Evolutionary conservation across 1,140 invertebrate species (phyloP).

Genomic region (Ectropis grisescens): DNA sequence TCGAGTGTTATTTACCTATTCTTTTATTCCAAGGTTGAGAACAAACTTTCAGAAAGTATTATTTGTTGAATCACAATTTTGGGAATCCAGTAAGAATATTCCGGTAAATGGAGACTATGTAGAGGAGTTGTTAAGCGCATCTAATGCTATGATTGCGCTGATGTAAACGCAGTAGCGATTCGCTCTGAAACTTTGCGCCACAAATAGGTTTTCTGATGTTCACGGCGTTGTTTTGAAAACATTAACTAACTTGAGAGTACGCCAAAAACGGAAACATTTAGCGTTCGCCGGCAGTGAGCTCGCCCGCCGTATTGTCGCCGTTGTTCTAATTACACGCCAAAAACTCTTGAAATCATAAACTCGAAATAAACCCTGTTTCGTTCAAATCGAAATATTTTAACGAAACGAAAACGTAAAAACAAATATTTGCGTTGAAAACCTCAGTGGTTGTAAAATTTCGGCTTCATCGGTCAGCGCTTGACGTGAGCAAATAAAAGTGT

Average conservation of each 20-base stretch:
- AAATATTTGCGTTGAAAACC: slow-evolving; percentile 21
- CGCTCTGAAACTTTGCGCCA: slow-evolving; percentile 29
- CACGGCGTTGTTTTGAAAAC: slow-evolving; percentile 52
- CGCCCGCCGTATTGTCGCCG: slow-evolving; percentile 38
- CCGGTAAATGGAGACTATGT: no score
- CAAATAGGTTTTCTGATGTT: slow-evolving; percentile 46
- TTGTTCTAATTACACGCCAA: slow-evolving; percentile 42
- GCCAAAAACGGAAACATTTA: slow-evolving; percentile 61
- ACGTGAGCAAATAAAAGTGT: slow-evolving; percentile 23
- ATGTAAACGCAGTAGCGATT: slow-evolving; percentile 16
- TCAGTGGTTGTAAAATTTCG: slow-evolving; percentile 16
- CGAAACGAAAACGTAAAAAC: slow-evolving; percentile 5
- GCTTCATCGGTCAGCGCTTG: slow-evolving; percentile 14
- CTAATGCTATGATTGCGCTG: no score
- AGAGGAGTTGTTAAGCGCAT: no score
- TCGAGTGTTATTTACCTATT: no score
- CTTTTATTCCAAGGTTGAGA: no score
- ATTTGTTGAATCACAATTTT: no score
- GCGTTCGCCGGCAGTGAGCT: slow-evolving; percentile 20
- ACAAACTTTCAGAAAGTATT: no score
- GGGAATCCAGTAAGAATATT: no score
- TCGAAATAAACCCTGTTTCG: no score
- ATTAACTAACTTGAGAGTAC: slow-evolving; percentile 62
- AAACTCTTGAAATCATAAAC: no score
- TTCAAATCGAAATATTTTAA: slow-evolving; percentile 12